Evolutionary conservation across 2,113 vertebrate species (phyloP).

Genomic region (Capricornis sumatraensis): DNA sequence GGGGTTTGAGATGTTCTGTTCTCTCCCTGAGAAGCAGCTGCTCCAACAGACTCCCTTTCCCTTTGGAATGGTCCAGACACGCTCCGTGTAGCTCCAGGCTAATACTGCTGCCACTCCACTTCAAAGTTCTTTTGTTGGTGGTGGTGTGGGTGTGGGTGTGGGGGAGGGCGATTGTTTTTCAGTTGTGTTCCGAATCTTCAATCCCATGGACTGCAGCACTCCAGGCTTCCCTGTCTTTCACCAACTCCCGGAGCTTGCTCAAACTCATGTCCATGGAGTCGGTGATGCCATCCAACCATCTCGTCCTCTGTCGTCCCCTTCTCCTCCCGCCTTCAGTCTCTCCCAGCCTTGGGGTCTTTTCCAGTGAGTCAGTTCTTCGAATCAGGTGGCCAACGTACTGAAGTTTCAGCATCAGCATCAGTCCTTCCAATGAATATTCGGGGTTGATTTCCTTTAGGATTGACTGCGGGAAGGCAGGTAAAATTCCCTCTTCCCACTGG

Average conservation of each 20-base stretch:
- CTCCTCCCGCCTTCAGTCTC: neutral
- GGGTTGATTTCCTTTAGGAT: neutral
- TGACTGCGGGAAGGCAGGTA: neutral
- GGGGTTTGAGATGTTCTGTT: neutral
- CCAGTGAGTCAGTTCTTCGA: neutral
- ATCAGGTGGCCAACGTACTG: neutral
- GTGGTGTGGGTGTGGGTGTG: neutral
- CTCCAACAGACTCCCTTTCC: neutral
- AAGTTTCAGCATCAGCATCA: neutral
- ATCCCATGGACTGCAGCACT: neutral
- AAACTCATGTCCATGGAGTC: neutral
- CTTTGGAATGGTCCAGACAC: neutral
- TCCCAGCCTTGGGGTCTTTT: neutral
- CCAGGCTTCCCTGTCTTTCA: neutral
- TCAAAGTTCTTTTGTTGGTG: neutral
- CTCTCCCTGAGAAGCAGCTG: neutral
- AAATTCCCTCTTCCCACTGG: neutral
- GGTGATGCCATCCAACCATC: neutral
- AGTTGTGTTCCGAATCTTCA: neutral
- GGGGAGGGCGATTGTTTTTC: fast-evolving
- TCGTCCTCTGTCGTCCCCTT: neutral
- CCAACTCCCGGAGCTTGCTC: neutral
- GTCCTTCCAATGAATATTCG: neutral
- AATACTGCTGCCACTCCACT: neutral
- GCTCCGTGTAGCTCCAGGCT: neutral